Evolutionary conservation across 2,113 vertebrate species (phyloP).

Genomic region (Pterocles burchelli): DNA sequence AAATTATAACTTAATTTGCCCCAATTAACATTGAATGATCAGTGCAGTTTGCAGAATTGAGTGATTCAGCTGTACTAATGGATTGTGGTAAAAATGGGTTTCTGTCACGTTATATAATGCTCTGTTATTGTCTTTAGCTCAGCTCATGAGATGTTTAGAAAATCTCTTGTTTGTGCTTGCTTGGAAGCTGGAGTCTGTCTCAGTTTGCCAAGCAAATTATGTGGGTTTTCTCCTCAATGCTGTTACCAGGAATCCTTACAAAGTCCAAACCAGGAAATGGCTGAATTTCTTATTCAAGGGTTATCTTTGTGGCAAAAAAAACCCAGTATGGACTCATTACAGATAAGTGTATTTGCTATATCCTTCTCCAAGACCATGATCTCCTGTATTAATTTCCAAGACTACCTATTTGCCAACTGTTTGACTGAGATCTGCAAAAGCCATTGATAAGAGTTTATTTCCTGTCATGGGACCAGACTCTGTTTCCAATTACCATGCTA

Average conservation of each 20-base stretch:
- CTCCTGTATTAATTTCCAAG: slow-evolving; percentile 19
- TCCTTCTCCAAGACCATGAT: background rate
- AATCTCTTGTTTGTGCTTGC: background rate
- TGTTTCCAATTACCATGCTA: slow-evolving; percentile 44
- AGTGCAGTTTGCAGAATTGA: slow-evolving; percentile 27
- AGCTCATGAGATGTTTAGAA: background rate
- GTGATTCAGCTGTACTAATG: slow-evolving; percentile 41
- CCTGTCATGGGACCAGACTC: background rate
- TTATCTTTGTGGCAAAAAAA: slow-evolving; percentile 30
- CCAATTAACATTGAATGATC: slow-evolving; percentile 47
- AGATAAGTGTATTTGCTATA: slow-evolving; percentile 22
- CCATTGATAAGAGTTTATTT: slow-evolving; percentile 42
- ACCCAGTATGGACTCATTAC: background rate
- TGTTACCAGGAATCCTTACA: slow-evolving; percentile 31
- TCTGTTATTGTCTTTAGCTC: slow-evolving; percentile 45
- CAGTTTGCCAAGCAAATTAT: background rate
- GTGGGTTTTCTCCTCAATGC: slow-evolving; percentile 5
- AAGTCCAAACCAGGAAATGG: slow-evolving; percentile 46
- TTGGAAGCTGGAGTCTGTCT: background rate
- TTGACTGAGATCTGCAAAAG: slow-evolving; percentile 49
- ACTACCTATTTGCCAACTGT: background rate
- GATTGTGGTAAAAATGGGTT: slow-evolving; percentile 4
- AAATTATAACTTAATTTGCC: slow-evolving; percentile 39
- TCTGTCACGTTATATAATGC: background rate
- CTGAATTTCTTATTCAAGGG: slow-evolving; percentile 15